phyloP scores from a whole-genome alignment of 2,888 invertebrate genomes.

The Acleris laterana region DNA sequence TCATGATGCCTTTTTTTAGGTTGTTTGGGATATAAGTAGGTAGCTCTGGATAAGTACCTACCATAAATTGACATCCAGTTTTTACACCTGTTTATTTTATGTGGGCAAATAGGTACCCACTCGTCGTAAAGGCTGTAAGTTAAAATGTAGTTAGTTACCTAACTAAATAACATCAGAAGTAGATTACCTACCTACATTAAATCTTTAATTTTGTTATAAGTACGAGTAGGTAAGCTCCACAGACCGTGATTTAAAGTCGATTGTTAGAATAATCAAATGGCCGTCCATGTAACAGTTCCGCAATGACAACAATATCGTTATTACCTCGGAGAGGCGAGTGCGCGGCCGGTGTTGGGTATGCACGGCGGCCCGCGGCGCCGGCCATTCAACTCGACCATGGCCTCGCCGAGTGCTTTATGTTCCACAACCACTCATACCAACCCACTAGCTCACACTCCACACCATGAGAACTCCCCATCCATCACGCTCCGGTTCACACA shows the following conservation, averaged over 20 bases:
- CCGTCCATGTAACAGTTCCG: constrained; percentile 56
- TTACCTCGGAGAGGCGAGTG: constrained; percentile 75
- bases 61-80: no score
- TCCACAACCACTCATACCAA: constrained; percentile 21
- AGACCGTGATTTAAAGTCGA: not conserved
- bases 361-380: constrained; percentile 53
- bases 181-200: no score
- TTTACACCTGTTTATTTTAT: no score
- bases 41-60: no score
- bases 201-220: no score
- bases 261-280: constrained; percentile 1
- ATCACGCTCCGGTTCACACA: constrained; percentile 48
- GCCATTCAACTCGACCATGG: constrained; percentile 77
- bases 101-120: no score
- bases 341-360: constrained; percentile 45
- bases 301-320: constrained; percentile 70
- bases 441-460: constrained; percentile 40
- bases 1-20: no score
- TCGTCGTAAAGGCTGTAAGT: no score
- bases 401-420: constrained; percentile 48
- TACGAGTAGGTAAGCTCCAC: no score
- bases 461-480: constrained; percentile 34
- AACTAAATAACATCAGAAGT: no score
- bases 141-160: no score
- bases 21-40: no score